Base-by-base conservation (phyloP, 2,888 invertebrate species). In the Agonum fuliginosum region DNA sequence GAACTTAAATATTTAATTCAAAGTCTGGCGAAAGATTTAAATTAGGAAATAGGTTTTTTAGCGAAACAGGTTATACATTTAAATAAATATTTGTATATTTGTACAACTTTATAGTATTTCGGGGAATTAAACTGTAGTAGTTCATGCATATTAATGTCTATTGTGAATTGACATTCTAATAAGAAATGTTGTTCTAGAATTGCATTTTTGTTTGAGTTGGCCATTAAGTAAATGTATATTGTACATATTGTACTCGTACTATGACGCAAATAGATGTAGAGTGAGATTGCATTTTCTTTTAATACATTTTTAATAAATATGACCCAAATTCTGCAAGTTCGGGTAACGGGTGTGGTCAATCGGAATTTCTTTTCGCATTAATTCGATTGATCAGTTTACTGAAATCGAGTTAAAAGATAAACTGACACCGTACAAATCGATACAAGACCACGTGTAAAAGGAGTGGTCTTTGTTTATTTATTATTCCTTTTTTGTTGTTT, bases 281-380 rank as follows among this genome's bases (percentile, higher is more conserved):
- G 12, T 71, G 71, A 71, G 43, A 27, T 19, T 71, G 71, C 71
- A 71, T 51, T 70, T 27, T 51, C 14, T 71, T 71, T 71, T 71
- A 71, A 71, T 71, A 14, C 24, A 48, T 51, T 71, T 71, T 71
- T 71, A 71, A 71, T 71, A 71, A 46, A 51, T 48, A 17, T 71
- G 71, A 51, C 71, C 71, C 71, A 48, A 30, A 27, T 71, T 71
- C 48, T 12, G 1, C 8, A 51, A 48, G 14, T 20, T 71, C 48
- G 46, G 71, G 71, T 30, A 51, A 51, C 48, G 46, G 71, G 71
- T 30, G 71, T 71, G 71, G 71, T 24, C 48, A 17, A 24, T 46
- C 17, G 30, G 27, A 71, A 71, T 71, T 71, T 71, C 70, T 46
- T 19, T 24, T 24, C 43, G 69, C 69, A 46, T 67, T 37, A 65